A percentile compares a stretch with the other conserved stretches of the same genome.
Conservation (phyloP, 2,888 invertebrate genomes). For the Drosophila parthenogenetica region DNA sequence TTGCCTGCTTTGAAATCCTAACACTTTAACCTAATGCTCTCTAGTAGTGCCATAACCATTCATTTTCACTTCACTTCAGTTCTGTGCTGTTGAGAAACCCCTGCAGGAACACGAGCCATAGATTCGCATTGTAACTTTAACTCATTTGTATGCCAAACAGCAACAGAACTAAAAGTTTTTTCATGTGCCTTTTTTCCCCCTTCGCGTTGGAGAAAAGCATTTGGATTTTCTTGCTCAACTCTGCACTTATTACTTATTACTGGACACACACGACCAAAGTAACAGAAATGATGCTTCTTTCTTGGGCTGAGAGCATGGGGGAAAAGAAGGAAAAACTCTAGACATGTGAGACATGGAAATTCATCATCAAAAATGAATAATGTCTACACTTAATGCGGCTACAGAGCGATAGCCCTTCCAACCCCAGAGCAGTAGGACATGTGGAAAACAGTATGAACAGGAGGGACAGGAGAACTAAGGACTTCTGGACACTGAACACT, state of each 20-base stretch:
- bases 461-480: constrained; percentile 7
- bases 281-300: constrained; percentile 1
- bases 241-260: constrained; percentile 81
- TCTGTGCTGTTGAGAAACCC: not conserved
- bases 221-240: constrained; percentile 54
- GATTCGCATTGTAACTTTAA: constrained; percentile 62
- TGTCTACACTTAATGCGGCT: constrained; percentile 83
- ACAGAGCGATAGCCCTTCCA: constrained; percentile 33
- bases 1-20: not conserved
- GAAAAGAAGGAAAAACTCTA: constrained; percentile 50
- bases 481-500: constrained; percentile 21
- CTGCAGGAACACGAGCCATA: not conserved
- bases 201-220: constrained; percentile 8
- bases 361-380: constrained; percentile 85
- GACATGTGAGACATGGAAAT: constrained; percentile 82
- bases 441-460: not conserved
- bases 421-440: constrained; percentile 38
- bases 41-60: constrained; percentile 26
- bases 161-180: constrained; percentile 75
- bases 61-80: constrained; percentile 55
- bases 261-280: constrained; percentile 48
- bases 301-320: not conserved
- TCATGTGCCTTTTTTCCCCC: constrained; percentile 50
- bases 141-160: constrained; percentile 80
- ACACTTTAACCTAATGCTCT: constrained; percentile 25